These are phyloP conservation scores for Emydocephalus ijimae DNA, from an alignment of 2,113 vertebrate genomes.

Conservation along the genomic window DNA sequence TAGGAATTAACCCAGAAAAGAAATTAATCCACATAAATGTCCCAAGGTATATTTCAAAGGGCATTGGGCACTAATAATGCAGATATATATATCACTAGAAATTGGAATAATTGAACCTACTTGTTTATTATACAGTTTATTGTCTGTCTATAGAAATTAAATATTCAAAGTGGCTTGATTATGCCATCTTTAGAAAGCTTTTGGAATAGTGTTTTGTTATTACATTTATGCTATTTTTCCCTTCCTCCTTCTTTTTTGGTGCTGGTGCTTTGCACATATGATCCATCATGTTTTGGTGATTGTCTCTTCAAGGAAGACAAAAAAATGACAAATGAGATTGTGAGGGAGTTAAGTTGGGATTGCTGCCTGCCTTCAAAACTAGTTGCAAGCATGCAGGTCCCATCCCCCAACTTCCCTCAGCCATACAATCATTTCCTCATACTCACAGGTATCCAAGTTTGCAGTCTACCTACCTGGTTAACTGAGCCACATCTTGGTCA, in stretches of 20 bases:
- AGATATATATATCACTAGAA: not conserved
- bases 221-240: not conserved
- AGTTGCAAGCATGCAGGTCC: not conserved
- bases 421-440: not conserved
- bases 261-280: not conserved
- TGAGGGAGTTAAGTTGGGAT: not conserved
- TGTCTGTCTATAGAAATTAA: not conserved
- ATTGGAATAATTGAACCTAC: not conserved
- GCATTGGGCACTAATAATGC: not conserved
- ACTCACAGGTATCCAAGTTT: not conserved
- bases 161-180: not conserved
- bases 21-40: not conserved
- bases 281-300: constrained; percentile 1
- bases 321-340: not conserved
- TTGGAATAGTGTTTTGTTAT: not conserved
- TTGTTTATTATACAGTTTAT: not conserved
- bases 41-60: not conserved
- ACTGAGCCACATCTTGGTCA: not conserved
- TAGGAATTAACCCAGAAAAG: not conserved
- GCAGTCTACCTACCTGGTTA: not conserved
- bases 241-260: not conserved
- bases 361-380: not conserved
- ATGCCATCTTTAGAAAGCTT: not conserved
- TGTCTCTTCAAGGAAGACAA: not conserved
- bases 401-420: not conserved